A percentile compares a stretch with the other conserved stretches of the same genome.
phyloP scores from a whole-genome alignment of 2,888 invertebrate genomes.

The Junonia oenone region DNA sequence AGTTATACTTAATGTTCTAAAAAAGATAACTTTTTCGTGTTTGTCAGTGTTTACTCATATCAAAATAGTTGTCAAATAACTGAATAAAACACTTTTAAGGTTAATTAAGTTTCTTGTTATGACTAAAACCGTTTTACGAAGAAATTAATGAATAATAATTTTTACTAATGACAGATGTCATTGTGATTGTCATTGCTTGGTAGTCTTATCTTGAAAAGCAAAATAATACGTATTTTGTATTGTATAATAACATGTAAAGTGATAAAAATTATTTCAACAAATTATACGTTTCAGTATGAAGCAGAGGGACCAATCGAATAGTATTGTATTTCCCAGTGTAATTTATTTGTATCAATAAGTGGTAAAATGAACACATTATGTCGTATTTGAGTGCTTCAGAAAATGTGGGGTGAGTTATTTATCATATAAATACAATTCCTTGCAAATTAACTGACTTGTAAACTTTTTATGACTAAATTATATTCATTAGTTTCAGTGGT shows the following conservation, averaged over 20 bases:
- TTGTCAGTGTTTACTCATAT: constrained; percentile 19
- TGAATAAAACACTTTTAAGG: background rate
- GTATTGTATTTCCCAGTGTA: constrained; percentile 46
- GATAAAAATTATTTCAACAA: constrained; percentile 2
- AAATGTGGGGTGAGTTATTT: constrained; percentile 70
- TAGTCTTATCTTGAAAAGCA: constrained; percentile 45
- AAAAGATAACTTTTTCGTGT: constrained; percentile 17
- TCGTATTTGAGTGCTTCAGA: constrained; percentile 77
- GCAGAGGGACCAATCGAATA: constrained; percentile 61
- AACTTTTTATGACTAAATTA: background rate
- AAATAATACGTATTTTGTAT: constrained; percentile 51
- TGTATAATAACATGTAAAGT: constrained; percentile 30
- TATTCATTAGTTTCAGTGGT: constrained; percentile 62
- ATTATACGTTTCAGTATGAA: constrained; percentile 56
- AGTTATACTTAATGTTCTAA: constrained; percentile 33
- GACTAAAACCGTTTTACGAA: constrained; percentile 12
- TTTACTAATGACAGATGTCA: constrained; percentile 64
- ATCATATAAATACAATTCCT: background rate
- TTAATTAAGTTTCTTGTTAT: background rate
- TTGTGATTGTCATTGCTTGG: constrained; percentile 49
- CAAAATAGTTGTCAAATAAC: constrained; percentile 14
- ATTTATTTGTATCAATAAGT: constrained; percentile 54
- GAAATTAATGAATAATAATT: constrained; percentile 36
- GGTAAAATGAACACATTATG: constrained; percentile 75
- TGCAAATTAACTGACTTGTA: background rate